Base-by-base conservation (phyloP, 2,888 invertebrate species). In the Plagodis pulveraria region DNA sequence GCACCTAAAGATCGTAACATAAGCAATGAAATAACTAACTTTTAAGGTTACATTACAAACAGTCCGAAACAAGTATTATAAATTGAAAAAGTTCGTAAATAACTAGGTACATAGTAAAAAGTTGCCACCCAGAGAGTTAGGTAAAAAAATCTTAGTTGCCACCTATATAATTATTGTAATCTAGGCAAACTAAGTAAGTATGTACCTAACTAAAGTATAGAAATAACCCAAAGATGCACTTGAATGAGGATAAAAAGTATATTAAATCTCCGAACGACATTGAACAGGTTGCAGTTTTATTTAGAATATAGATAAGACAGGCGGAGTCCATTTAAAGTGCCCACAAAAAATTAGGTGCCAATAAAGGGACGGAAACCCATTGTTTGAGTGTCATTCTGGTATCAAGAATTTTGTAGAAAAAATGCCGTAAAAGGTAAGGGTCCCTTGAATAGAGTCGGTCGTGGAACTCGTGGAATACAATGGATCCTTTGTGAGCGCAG, bases 301-400 rank as follows among this genome's bases (percentile, higher is more conserved):
- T 83, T 78, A 80, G 74, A 83, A 78, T 80, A 83, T 83, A 83
- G 84, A 84, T 85, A 80, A 84, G 84, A 8, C 5, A 36, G 36
- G 36, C 9, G 5, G 36, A 36, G 40, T 84, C 87, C 86, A 83
- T 89, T 87, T 78, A 84, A 80, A 79, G 78, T 75, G 74, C 71
- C 71, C 66, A 87, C 89, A 91, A 92, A 92, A 92, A 91, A 89
- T 86, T 81, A 89, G 91, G 91, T 91, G 91, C 91, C 90, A 92
- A 91, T 91, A 91, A 91, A 92, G 83, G 91, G 90, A 91, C 92
- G 92, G 92, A 92, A 92, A 91, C 86, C 88, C 87, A 89, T 92
- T 92, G 91, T 91, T 86, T 84, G 89, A 79, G 76, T 86, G 87
- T 88, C 90, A 86, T 89, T 89, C 88, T 88, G 82, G 58, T 81